Base-by-base conservation (phyloP, 2,113 vertebrate genomes). In the Datnioides undecimradiatus region DNA sequence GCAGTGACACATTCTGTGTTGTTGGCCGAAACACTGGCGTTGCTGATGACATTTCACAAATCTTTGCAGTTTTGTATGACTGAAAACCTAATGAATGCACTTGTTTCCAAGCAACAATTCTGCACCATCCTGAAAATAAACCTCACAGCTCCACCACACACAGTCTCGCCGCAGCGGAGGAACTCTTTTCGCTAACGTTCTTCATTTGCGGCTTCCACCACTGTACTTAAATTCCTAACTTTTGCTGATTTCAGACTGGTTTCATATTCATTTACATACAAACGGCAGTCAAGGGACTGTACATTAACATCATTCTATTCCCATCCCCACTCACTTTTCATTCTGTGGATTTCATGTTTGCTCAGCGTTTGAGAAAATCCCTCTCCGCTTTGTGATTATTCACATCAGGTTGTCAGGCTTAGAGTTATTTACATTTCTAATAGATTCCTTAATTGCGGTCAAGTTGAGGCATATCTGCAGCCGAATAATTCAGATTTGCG, bases 381-480 rank as follows among this genome's bases (percentile, higher is more conserved):
- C 79, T 36, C 74, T 70, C 76, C 49, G 41, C 78, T 71, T 66
- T 68, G 68, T 51, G 82, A 89, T 90, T 87, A 83, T 90, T 90
- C 87, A 80, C 80, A 59, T 79, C 72, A 84, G 87, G 83, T 76
- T 76, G 79, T 66, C 55, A 59, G 76, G 82, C 83, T 92, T 79
- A 87, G 29, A 76, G 78, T 77, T 90, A 85, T 93, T 93, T 94
- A 91, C 90, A 90, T 91, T 70, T 83, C 76, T 88, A 86, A 90
- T 88, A 79, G 88, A 89, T 85, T 90, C 83, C 52, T 77, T 92
- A 92, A 94, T 92, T 90, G 89, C 91, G 83, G 91, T 90, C 89
- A 90, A 89, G 84, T 67, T 25, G 74, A 88, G 78, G 70, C 59
- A 43, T 72, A 60, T 80, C 62, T 60, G 69, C 76, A 33, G 71